These are phyloP conservation scores for Pseudochirops corinnae DNA, from an alignment of 2,797 vertebrate species.

Conservation along the genomic window DNA sequence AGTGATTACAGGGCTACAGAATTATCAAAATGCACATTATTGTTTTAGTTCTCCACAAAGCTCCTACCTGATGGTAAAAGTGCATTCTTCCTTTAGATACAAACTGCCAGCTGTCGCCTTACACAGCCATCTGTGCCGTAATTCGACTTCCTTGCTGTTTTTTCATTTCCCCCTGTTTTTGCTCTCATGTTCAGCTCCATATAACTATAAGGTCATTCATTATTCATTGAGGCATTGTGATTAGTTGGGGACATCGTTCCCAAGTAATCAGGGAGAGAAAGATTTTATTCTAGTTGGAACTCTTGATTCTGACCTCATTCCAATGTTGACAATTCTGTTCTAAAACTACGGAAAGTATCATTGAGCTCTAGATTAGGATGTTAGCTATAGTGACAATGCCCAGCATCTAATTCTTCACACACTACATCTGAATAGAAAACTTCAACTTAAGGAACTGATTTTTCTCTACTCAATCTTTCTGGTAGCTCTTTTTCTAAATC, in stretches of 20 bases:
- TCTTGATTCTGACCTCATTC: not conserved
- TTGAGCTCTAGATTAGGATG: not conserved
- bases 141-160: not conserved
- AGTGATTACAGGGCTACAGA: not conserved
- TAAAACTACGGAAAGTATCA: not conserved
- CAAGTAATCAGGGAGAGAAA: not conserved
- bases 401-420: not conserved
- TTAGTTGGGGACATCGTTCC: not conserved
- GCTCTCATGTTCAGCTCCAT: not conserved
- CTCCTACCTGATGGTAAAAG: conserved; percentile 1
- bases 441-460: not conserved
- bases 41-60: not conserved
- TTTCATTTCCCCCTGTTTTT: not conserved
- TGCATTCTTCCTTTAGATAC: not conserved
- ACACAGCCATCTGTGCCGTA: not conserved
- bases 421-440: not conserved
- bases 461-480: not conserved
- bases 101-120: not conserved
- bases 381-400: not conserved
- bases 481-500: not conserved
- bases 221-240: not conserved
- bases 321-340: not conserved
- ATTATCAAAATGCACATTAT: not conserved
- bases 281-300: not conserved
- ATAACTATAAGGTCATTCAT: not conserved